Conservation (phyloP, 2,113 vertebrate species). For the Thymallus thymallus region DNA sequence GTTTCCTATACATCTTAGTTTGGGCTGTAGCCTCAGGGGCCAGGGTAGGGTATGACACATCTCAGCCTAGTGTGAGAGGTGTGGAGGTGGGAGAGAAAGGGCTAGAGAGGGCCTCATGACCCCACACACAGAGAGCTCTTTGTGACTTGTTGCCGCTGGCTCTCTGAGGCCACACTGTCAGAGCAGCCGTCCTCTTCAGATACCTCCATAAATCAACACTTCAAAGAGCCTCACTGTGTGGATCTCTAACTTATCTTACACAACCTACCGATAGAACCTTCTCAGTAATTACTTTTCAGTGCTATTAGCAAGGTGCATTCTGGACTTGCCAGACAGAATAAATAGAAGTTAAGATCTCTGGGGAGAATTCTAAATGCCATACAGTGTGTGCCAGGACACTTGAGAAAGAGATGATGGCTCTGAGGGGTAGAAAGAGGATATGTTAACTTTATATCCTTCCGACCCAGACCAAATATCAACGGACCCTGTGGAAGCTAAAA, state of each 20-base stretch:
- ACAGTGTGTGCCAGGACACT: not conserved
- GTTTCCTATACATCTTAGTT: constrained; percentile 11
- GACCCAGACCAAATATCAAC: constrained; percentile 40
- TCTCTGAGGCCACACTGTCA: constrained; percentile 38
- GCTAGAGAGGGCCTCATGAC: not conserved
- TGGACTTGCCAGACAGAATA: constrained; percentile 10
- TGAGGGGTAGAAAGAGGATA: not conserved
- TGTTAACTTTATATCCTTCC: constrained; percentile 12
- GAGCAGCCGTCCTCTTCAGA: constrained; percentile 36
- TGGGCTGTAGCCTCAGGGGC: constrained; percentile 12
- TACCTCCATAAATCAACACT: constrained; percentile 55
- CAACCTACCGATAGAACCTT: constrained; percentile 8
- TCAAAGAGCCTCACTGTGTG: constrained; percentile 40
- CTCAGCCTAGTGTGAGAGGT: constrained; percentile 38
- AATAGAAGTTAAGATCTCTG: not conserved
- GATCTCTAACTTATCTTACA: constrained; percentile 31
- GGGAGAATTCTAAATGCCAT: not conserved
- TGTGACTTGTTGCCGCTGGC: constrained; percentile 50
- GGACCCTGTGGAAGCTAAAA: constrained; percentile 17
- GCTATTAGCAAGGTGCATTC: constrained; percentile 21
- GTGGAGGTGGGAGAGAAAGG: constrained; percentile 4
- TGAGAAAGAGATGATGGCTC: not conserved
- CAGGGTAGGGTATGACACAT: constrained; percentile 17
- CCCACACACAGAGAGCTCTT: constrained; percentile 46
- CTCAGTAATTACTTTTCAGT: constrained; percentile 20